Conservation (phyloP, 2,888 invertebrate species). For the Harpalus rubripes region DNA sequence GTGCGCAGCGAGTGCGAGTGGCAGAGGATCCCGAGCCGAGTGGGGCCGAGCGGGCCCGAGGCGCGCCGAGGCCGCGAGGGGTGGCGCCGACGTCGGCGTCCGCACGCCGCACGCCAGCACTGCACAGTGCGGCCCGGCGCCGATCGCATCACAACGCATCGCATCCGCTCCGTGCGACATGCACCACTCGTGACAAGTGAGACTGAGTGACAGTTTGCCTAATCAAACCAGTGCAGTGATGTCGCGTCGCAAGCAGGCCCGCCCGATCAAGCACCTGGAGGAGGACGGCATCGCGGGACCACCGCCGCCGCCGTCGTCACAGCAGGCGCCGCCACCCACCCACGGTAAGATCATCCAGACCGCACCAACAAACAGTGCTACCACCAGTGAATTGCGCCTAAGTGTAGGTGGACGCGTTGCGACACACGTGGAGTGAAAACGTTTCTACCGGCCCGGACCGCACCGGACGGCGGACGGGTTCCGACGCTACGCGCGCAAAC, state of each 20-base stretch:
- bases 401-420: conserved; percentile 7
- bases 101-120: conserved; percentile 70
- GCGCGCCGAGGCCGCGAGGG: conserved; percentile 73
- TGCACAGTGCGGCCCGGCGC: conserved; percentile 77
- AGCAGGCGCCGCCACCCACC: conserved; percentile 69
- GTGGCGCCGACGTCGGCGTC: conserved; percentile 73
- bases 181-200: conserved; percentile 18
- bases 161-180: conserved; percentile 6
- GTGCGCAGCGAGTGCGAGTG: conserved; percentile 60
- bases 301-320: conserved; percentile 67
- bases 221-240: conserved; percentile 78
- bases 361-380: neutral
- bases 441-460: neutral
- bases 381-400: conserved; percentile 30
- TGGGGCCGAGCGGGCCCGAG: conserved; percentile 73
- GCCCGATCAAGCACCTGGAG: conserved; percentile 79
- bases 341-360: conserved; percentile 72
- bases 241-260: conserved; percentile 80
- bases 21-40: conserved; percentile 67
- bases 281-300: conserved; percentile 76
- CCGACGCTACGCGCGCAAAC: neutral
- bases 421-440: conserved; percentile 9
- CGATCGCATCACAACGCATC: conserved; percentile 74
- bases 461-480: neutral
- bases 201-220: conserved; percentile 71